phyloP scores from a whole-genome alignment of 2,113 vertebrate genomes.

The Ceyx cyanopectus region DNA sequence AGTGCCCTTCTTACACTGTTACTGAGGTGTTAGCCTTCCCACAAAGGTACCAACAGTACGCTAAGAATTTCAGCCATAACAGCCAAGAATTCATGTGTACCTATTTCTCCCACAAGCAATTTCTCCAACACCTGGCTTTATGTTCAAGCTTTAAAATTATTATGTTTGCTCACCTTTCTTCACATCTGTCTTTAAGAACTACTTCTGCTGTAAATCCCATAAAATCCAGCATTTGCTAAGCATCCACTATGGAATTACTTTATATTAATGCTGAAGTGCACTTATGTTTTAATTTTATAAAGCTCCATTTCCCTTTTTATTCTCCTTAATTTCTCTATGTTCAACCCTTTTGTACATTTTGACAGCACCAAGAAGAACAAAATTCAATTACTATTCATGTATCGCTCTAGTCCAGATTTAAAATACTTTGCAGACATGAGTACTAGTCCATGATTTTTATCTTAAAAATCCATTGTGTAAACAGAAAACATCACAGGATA shows the following conservation, averaged over 20 bases:
- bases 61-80: no score
- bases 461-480: background rate
- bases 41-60: background rate
- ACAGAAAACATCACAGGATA: background rate
- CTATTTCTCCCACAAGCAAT: background rate
- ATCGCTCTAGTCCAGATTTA: background rate
- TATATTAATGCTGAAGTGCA: background rate
- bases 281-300: background rate
- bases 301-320: background rate
- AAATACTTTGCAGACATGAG: background rate
- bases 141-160: background rate
- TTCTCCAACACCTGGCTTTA: background rate
- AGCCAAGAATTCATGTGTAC: background rate
- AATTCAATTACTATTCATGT: background rate
- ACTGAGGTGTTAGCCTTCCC: background rate
- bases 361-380: background rate
- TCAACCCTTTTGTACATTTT: background rate
- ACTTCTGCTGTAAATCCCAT: background rate
- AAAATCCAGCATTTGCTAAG: background rate
- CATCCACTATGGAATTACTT: background rate
- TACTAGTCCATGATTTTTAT: background rate
- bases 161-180: background rate
- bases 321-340: background rate
- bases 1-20: fast-evolving
- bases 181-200: background rate